These are phyloP conservation scores for Penaeus japonicus DNA, from an alignment of 1,140 invertebrate genomes.

Conservation along the genomic window DNA sequence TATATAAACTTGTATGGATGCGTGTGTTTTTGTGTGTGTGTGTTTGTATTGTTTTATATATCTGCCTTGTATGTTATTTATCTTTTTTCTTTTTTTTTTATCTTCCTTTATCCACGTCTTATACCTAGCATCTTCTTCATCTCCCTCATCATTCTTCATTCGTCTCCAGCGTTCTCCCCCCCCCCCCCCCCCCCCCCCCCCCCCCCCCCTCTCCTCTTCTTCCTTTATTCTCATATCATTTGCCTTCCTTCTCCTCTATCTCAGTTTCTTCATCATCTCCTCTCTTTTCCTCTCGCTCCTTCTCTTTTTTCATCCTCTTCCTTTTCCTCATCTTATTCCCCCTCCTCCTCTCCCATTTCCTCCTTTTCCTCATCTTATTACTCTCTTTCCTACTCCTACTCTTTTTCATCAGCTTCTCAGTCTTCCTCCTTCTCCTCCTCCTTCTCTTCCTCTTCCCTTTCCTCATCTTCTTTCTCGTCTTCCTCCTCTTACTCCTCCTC, in stretches of 20 bases:
- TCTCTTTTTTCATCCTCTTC: neutral
- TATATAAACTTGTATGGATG: too few species aligned
- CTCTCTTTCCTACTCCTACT: neutral
- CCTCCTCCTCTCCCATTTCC: neutral
- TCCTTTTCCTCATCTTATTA: neutral
- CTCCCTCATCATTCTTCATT: too few species aligned
- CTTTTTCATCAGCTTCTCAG: neutral
- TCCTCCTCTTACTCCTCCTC: neutral
- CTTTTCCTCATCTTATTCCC: neutral
- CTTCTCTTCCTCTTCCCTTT: neutral
- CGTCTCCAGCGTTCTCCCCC: too few species aligned
- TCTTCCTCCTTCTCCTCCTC: neutral
- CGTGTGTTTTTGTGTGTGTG: too few species aligned
- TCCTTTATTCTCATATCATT: neutral
- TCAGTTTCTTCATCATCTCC: neutral
- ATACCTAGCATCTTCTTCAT: too few species aligned
- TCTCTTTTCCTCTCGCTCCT: too few species aligned
- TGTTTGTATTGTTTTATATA: too few species aligned
- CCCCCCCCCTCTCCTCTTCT: neutral
- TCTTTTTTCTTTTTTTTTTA: too few species aligned
- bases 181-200: too few species aligned
- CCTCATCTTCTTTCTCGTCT: neutral
- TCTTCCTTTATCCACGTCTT: too few species aligned
- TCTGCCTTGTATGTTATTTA: too few species aligned
- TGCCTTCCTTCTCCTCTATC: neutral